A percentile compares a stretch with the other conserved stretches of the same genome.
phyloP scores from a whole-genome alignment of 2,797 vertebrate genomes.

The Hirundo rustica region DNA sequence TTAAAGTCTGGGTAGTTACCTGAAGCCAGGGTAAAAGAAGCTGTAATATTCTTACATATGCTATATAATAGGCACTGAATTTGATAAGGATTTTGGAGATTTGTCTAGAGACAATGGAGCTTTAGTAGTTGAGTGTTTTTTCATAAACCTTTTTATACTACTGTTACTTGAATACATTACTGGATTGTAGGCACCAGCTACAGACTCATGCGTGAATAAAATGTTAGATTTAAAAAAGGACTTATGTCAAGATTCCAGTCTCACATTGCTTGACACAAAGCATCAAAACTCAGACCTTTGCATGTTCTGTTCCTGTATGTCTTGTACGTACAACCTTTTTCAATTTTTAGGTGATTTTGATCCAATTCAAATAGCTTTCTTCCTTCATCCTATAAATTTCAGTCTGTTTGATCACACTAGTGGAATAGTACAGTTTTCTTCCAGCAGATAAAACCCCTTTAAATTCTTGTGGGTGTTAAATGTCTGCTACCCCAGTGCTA shows the following conservation, averaged over 20 bases:
- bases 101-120: background rate
- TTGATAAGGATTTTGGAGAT: background rate
- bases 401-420: background rate
- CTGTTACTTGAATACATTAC: background rate
- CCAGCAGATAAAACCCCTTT: conserved; percentile 41
- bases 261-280: background rate
- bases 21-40: background rate
- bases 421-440: conserved; percentile 7
- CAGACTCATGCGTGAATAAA: background rate
- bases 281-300: background rate
- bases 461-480: conserved; percentile 63
- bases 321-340: background rate
- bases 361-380: conserved; percentile 27
- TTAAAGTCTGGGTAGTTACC: conserved; percentile 8
- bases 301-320: background rate
- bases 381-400: background rate
- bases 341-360: background rate
- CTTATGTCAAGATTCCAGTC: background rate
- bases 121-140: background rate
- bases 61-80: background rate
- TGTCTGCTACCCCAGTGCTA: background rate
- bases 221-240: background rate
- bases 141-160: background rate
- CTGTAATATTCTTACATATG: background rate
- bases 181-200: background rate